phyloP scores from a whole-genome alignment of 1,140 invertebrate genomes.

The Drosophila persimilis region DNA sequence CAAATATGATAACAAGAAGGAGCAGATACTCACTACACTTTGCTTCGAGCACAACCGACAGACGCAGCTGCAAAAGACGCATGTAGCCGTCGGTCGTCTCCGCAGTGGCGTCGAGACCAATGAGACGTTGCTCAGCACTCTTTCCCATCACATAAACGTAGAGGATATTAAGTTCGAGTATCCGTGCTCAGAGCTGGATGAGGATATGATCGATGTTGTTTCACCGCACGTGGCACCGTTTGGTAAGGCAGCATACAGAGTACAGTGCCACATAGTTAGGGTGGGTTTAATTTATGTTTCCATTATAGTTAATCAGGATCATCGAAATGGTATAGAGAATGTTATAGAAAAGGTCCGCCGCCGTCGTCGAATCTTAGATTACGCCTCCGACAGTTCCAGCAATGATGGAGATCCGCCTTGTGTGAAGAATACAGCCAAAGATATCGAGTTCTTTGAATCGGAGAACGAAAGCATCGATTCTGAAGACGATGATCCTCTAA shows the following conservation, averaged over 20 bases:
- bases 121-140: conserved; percentile 67
- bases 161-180: conserved; percentile 56
- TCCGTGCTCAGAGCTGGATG: conserved; percentile 44
- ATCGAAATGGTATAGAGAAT: conserved; percentile 85
- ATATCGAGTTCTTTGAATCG: conserved; percentile 88
- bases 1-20: conserved; percentile 85
- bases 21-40: conserved; percentile 69
- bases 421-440: conserved; percentile 87
- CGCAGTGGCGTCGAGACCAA: conserved; percentile 74
- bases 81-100: conserved; percentile 60
- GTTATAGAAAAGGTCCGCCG: conserved; percentile 84
- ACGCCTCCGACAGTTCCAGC: conserved; percentile 87
- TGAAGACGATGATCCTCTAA: conserved; percentile 90
- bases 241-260: conserved; percentile 78
- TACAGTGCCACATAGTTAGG: not conserved
- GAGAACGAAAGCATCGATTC: conserved; percentile 91
- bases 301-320: conserved; percentile 63
- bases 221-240: conserved; percentile 84
- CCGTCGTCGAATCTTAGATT: conserved; percentile 86
- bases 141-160: conserved; percentile 74
- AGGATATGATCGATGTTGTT: conserved; percentile 82
- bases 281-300: not conserved
- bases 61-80: conserved; percentile 77
- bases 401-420: conserved; percentile 88
- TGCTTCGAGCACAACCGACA: conserved; percentile 82